A percentile compares a stretch with the other conserved stretches of the same genome.
phyloP scores from a whole-genome alignment of 1,140 invertebrate species.

The Drosophila ironensis region DNA sequence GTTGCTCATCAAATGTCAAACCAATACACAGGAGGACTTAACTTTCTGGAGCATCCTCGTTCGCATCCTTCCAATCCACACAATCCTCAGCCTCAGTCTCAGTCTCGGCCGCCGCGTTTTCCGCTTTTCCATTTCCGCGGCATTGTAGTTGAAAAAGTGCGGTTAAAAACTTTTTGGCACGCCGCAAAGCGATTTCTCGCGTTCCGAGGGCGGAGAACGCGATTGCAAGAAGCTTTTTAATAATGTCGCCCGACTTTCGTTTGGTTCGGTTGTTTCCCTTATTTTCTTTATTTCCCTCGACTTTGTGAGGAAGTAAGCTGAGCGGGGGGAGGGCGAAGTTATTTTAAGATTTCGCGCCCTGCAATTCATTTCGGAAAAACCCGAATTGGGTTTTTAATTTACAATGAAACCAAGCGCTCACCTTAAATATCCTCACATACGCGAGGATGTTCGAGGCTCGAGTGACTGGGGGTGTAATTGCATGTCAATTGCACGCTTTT shows the following conservation, averaged over 20 bases:
- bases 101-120: slow-evolving; percentile 14
- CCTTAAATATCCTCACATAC: slow-evolving; percentile 6
- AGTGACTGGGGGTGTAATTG: slow-evolving; percentile 50
- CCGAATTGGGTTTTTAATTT: slow-evolving; percentile 44
- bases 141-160: slow-evolving; percentile 69
- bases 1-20: slow-evolving; percentile 78
- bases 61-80: background rate
- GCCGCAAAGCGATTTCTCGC: slow-evolving; percentile 74
- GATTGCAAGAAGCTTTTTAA: slow-evolving; percentile 56
- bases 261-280: slow-evolving; percentile 20
- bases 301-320: slow-evolving; percentile 13
- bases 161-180: slow-evolving; percentile 70
- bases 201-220: no score
- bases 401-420: slow-evolving; percentile 36
- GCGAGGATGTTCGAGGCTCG: background rate
- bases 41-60: slow-evolving; percentile 45
- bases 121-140: slow-evolving; percentile 68
- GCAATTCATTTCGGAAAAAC: slow-evolving; percentile 49
- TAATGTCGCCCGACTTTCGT: slow-evolving; percentile 53
- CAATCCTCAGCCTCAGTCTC: background rate
- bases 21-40: slow-evolving; percentile 76
- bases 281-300: background rate
- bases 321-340: slow-evolving; percentile 26
- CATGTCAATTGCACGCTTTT: slow-evolving; percentile 73
- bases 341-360: slow-evolving; percentile 67